These are phyloP conservation scores for Girardia tigrina DNA, from an alignment of 2,888 invertebrate species.

Conservation along the genomic window DNA sequence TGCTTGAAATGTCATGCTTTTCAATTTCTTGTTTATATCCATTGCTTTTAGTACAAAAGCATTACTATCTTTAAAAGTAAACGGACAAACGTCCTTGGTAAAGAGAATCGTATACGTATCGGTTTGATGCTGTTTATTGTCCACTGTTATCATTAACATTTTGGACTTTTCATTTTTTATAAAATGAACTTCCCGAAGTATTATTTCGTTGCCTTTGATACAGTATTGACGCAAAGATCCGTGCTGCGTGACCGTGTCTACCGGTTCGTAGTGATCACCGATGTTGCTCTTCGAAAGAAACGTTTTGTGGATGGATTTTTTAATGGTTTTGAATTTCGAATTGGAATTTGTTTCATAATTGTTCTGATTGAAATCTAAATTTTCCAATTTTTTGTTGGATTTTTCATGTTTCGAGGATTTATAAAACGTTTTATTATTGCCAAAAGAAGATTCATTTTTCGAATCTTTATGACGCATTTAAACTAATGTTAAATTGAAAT, in stretches of 20 bases:
- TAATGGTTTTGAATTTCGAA: not conserved
- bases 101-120: constrained; percentile 16
- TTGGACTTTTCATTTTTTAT: constrained; percentile 10
- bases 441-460: not conserved
- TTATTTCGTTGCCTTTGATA: constrained; percentile 3
- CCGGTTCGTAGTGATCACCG: not conserved
- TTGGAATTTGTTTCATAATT: not conserved
- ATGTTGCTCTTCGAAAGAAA: not conserved
- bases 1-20: constrained; percentile 25
- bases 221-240: not conserved
- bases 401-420: not conserved
- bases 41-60: constrained; percentile 12
- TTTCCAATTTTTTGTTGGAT: not conserved
- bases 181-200: not conserved
- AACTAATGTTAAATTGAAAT: too few relatives aligned
- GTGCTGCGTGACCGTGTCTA: not conserved
- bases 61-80: constrained; percentile 24
- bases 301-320: not conserved
- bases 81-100: constrained; percentile 24
- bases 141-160: constrained; percentile 9
- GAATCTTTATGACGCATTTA: constrained; percentile 6
- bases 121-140: constrained; percentile 12
- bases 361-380: not conserved
- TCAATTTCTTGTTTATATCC: not conserved
- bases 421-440: not conserved